Evolutionary conservation across 2,888 invertebrate species (phyloP), one percentile per base, ranked within the genome.

Genomic region (Chouioia cunea): DNA sequence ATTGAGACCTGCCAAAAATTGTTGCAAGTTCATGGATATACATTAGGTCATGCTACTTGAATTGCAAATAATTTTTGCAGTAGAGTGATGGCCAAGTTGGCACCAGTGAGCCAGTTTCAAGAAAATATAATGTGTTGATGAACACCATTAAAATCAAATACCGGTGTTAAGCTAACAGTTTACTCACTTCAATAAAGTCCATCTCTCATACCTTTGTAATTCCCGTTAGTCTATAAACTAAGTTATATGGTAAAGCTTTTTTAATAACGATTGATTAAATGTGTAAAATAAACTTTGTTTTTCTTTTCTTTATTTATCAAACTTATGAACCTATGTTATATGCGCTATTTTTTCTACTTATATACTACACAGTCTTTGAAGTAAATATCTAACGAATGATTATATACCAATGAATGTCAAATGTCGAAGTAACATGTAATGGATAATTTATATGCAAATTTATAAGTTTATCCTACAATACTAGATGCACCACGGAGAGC

Each of bases 401-500:
- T 23, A 4, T 48, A 56, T 36, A 14, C 59, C 46, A 43, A 47
- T 57, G 57, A 71, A 63, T 48, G 43, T 63, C 63, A 52, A 71
- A 63, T 48, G 43, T 63, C 63, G 16, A 52, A 68, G 27, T 68
- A 44, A 62, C 53, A 63, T 27, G 59, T 62, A 54, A 64, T 47
- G 23, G 65, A 14, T 68, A 46, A 16, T 44, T 3, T 27, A 23
- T 20, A 65, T 46, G 53, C 14, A 53, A 20, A 70, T 53, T 59
- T 27, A 67, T 1, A 16, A 65, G 68, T 76, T 88, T 85, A 92
- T 79, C 91, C 92, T 54, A 93, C 92, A 78, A 93, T 91, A 80
- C 91, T 93, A 74, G 91, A 92, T 15, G 95, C 93, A 77, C 95
- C 96, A 77, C 97, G 88, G 47, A 97, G 86, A 63, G 94, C 92